Conservation (phyloP, 1,140 invertebrate species). For the Episyrphus balteatus region DNA sequence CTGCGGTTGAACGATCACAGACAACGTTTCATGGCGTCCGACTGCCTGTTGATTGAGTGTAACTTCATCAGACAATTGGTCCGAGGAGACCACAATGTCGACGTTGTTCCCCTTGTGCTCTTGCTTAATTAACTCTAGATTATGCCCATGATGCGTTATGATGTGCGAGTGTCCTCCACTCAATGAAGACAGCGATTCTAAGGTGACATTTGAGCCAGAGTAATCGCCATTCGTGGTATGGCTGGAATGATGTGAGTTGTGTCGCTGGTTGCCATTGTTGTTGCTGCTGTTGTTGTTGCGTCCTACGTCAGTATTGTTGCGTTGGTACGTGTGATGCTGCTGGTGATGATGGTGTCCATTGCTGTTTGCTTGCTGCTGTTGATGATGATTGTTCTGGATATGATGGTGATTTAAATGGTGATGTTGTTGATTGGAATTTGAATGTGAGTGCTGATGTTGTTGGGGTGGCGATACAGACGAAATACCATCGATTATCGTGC, state of each 20-base stretch:
- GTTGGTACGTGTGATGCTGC: slow-evolving; percentile 20
- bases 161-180: slow-evolving; percentile 8
- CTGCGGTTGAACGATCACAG: slow-evolving; percentile 57
- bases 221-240: slow-evolving; percentile 13
- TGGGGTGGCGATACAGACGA: no score
- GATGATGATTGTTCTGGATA: slow-evolving; percentile 19
- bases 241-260: slow-evolving; percentile 11
- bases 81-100: slow-evolving; percentile 7
- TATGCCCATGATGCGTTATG: slow-evolving; percentile 20
- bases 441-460: slow-evolving; percentile 11
- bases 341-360: slow-evolving; percentile 13
- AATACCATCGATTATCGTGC: slow-evolving; percentile 39
- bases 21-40: slow-evolving; percentile 39
- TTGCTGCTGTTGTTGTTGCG: slow-evolving; percentile 26
- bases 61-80: slow-evolving; percentile 12
- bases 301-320: slow-evolving; percentile 3
- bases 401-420: slow-evolving; percentile 11
- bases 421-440: slow-evolving; percentile 8
- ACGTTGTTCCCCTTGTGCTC: slow-evolving; percentile 7
- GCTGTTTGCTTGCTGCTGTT: slow-evolving; percentile 14
- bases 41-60: slow-evolving; percentile 21
- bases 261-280: slow-evolving; percentile 22
- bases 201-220: slow-evolving; percentile 18
- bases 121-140: slow-evolving; percentile 19
- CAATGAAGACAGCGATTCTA: slow-evolving; percentile 16